Evolutionary conservation across 2,888 invertebrate species (phyloP).

Genomic region (Platycheirus albimanus): DNA sequence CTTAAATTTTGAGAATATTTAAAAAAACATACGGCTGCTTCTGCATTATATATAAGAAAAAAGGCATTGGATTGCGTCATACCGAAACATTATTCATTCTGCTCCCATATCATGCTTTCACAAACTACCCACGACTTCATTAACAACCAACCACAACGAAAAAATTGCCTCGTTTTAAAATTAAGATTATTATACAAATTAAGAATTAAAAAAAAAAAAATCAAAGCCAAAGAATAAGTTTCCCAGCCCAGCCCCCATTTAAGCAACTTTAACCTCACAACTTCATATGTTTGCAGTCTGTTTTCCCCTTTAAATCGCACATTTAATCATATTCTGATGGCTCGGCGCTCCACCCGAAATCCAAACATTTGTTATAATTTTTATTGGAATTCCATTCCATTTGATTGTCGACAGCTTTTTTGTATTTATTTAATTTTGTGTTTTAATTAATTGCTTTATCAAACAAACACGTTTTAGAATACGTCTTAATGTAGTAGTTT

Average conservation of each 20-base stretch:
- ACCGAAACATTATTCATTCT: neutral
- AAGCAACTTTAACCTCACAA: slow-evolving; percentile 16
- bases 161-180: slow-evolving; percentile 44
- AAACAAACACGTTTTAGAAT: slow-evolving; percentile 57
- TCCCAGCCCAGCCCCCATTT: slow-evolving; percentile 16
- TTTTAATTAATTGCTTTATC: slow-evolving; percentile 44
- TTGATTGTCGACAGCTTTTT: slow-evolving; percentile 36
- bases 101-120: slow-evolving; percentile 15
- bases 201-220: slow-evolving; percentile 18
- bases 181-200: slow-evolving; percentile 35
- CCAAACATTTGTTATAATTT: slow-evolving; percentile 24
- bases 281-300: slow-evolving; percentile 9
- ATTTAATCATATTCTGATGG: slow-evolving; percentile 25
- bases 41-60: neutral
- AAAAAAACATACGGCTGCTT: slow-evolving; percentile 3
- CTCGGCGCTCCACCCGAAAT: slow-evolving; percentile 1
- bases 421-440: slow-evolving; percentile 50
- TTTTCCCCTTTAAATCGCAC: slow-evolving; percentile 11
- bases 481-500: no score
- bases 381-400: slow-evolving; percentile 31
- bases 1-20: slow-evolving; percentile 15
- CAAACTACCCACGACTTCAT: slow-evolving; percentile 5
- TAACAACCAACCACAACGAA: slow-evolving; percentile 6
- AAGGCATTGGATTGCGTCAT: slow-evolving; percentile 5
- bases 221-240: slow-evolving; percentile 59